Evolutionary conservation across 1,140 invertebrate genomes (phyloP).

Genomic region (Lutraria rhynchaena): DNA sequence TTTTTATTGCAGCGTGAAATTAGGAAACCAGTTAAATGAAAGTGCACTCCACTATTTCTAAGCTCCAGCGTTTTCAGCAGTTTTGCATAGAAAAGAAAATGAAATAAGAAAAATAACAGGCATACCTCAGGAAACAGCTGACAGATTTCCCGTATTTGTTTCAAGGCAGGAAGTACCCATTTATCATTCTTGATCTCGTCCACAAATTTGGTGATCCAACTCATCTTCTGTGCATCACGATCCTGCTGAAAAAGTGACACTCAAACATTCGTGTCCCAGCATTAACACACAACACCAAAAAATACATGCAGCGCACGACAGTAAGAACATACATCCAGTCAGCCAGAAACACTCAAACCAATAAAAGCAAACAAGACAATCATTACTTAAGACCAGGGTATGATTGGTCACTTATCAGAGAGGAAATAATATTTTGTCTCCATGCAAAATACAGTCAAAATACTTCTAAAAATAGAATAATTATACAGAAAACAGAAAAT

Average conservation of each 20-base stretch:
- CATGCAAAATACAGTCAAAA: no score
- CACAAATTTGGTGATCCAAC: conserved; percentile 97
- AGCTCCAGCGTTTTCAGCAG: not conserved
- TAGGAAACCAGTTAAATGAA: not conserved
- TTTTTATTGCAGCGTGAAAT: no score
- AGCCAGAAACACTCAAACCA: no score
- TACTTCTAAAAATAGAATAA: no score
- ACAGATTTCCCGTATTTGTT: conserved; percentile 98
- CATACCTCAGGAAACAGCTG: conserved; percentile 91
- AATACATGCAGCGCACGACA: no score
- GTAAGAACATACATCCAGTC: no score
- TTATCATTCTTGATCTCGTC: conserved; percentile 94
- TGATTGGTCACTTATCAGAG: no score
- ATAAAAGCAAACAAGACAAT: no score
- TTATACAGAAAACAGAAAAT: no score
- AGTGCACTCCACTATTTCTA: not conserved
- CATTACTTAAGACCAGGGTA: no score
- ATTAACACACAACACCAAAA: no score
- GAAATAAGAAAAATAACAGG: conserved; percentile 1
- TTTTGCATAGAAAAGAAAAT: not conserved
- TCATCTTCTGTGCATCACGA: conserved; percentile 96
- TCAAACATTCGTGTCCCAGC: not conserved
- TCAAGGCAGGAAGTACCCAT: conserved; percentile 97
- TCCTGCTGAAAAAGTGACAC: conserved; percentile 88
- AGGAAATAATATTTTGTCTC: no score